These are phyloP conservation scores for Scaptodrosophila lebanonensis DNA, from an alignment of 1,140 invertebrate genomes.

Conservation along the genomic window DNA sequence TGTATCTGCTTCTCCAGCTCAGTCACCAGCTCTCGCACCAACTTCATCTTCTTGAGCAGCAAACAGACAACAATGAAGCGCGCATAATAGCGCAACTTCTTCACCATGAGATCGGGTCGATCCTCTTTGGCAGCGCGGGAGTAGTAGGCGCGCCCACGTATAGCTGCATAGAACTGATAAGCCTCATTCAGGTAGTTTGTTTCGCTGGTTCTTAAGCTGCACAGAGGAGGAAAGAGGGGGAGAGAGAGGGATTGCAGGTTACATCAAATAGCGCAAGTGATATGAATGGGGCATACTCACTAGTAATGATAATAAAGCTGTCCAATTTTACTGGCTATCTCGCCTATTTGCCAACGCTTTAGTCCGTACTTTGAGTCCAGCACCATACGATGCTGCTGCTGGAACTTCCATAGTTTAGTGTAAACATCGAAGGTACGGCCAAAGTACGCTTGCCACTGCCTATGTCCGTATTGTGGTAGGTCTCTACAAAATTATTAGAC, in stretches of 20 bases:
- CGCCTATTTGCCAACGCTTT: constrained; percentile 98
- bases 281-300: constrained; percentile 80
- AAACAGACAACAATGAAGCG: constrained; percentile 98
- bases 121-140: constrained; percentile 95
- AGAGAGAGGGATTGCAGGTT: no score
- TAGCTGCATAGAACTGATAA: constrained; percentile 97
- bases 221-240: no score
- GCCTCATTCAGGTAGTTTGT: constrained; percentile 97
- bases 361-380: constrained; percentile 96
- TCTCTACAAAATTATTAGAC: constrained; percentile 82
- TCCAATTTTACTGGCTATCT: constrained; percentile 99
- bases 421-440: constrained; percentile 98
- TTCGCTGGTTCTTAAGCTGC: constrained; percentile 94
- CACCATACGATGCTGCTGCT: constrained; percentile 95
- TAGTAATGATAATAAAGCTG: constrained; percentile 99
- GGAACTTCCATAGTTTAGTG: constrained; percentile 99
- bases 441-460: constrained; percentile 99
- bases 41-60: constrained; percentile 94
- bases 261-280: no score
- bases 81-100: constrained; percentile 97
- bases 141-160: constrained; percentile 95
- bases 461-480: constrained; percentile 97
- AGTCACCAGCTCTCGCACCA: constrained; percentile 93
- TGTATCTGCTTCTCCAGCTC: constrained; percentile 94
- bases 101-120: constrained; percentile 97